Base-by-base conservation (phyloP, 2,797 vertebrate species). In the Chloroceryle inda region DNA sequence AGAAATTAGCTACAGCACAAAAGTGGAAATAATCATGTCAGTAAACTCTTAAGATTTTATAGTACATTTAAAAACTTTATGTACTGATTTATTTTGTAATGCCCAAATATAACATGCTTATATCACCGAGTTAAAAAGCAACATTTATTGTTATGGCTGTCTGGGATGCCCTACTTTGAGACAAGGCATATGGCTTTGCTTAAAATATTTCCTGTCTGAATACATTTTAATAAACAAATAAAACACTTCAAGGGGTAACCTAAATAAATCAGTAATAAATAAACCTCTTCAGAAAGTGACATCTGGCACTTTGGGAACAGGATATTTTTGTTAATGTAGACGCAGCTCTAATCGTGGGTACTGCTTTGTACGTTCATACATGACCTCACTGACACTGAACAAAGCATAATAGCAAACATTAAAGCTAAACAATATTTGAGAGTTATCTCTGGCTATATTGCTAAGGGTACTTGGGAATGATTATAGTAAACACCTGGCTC, bases 221-320 rank as follows among this genome's bases (percentile, higher is more conserved):
- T 91, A 88, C 50, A 76, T 91, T 92, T 89, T 97, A 78, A 96
- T 96, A 96, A 85, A 91, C 81, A 96, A 96, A 94, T 31, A 94
- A 89, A 84, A 45, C 59, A 81, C 66, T 96, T 97, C 90, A 96
- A 96, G 77, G 81, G 53, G n/a, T 66, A 92, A 93, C 78, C 77
- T 92, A 97, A 97, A 92, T 83, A 95, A 82, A 92, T 80, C 56
- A 85, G 40, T 93, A 89, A 93, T 89, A 96, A 96, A 94, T 69
- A 89, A 93, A 74, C 85, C 62, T 38, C 50, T 95, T 93, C n/a
- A 63, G 81, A 96, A 86, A 63, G 81, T 27, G 95, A 92, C 83
- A 92, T 90, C 76, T 96, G 93, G 80, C 64, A 53, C 53, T 92
- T 89, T 44, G 58, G 73, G 35, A 84, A 56, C 26, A 62, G 59